Percentiles rank a stretch among this genome's conserved stretches.
phyloP scores from a whole-genome alignment of 2,113 vertebrate species.

The Dasyurus viverrinus region DNA sequence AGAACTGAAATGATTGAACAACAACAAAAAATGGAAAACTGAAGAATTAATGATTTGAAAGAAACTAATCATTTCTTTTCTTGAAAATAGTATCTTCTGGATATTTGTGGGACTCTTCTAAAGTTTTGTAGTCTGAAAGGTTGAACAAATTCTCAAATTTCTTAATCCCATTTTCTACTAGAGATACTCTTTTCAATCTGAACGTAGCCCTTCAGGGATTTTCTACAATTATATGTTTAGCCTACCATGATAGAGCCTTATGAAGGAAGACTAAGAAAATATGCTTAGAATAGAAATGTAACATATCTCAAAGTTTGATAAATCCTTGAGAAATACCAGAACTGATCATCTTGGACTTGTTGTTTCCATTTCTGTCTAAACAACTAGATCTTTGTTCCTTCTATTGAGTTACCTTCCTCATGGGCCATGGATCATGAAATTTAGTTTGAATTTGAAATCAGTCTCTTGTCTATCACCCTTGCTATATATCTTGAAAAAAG shows the following conservation, averaged over 20 bases:
- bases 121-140: background rate
- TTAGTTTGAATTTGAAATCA: background rate
- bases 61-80: background rate
- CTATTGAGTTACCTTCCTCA: background rate
- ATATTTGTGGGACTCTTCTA: background rate
- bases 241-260: background rate
- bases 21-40: background rate
- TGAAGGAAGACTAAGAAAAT: background rate
- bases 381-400: background rate
- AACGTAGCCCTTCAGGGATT: background rate
- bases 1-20: background rate
- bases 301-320: background rate
- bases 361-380: background rate
- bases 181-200: background rate
- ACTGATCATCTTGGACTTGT: background rate
- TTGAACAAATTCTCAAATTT: background rate
- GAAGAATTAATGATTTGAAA: background rate
- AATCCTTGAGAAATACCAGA: background rate
- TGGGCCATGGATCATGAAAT: background rate
- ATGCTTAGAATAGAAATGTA: background rate
- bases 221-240: background rate
- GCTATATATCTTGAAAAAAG: background rate
- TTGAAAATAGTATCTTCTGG: background rate
- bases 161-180: background rate
- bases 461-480: background rate